Evolutionary conservation across 2,888 invertebrate species (phyloP), one percentile per base, ranked within the genome.

Genomic region (Merodon equestris): DNA sequence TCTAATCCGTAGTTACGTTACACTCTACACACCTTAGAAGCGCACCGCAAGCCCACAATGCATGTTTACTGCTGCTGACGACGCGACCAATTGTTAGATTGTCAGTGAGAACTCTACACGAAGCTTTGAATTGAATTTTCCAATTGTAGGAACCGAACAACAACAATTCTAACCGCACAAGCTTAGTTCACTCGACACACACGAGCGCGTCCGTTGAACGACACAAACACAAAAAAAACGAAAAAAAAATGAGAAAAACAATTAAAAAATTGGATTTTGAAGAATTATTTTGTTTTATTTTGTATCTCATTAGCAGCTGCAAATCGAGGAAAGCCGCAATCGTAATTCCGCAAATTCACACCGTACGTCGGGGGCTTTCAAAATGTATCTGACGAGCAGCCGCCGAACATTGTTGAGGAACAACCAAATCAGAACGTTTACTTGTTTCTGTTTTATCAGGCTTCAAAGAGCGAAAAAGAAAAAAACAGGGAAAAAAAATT

Each of bases 31-130:
- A 44, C 9, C 45, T 18, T 56, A 40, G 53, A 67, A 68, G 57
- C 58, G 63, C 58, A 68, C 58, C 60, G 48, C 58, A 45, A 74
- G 68, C 63, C 45, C 74, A 27, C 27, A 4, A 27, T 27, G 27
- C 27, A 40, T 70, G 45, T 64, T 64, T 58, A 74, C 74, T 74
- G 50, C 74, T 79, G 54, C 74, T 79, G 60, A 51, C 73, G 74
- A 79, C 70, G 64, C 79, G 79, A 70, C 79, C 79, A 74, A 79
- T 79, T 74, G 79, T 79, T 79, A 79, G 74, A 79, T 70, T 79
- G 58, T 74, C 45, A 74, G 60, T 70, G 63, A 79, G 79, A 79
- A 79, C 56, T 64, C 74, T 64, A 58, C 51, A 64, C 64, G 54
- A 64, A 74, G 79, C 79, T 79, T 74, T 60, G 54, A 42, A 51